Base-by-base conservation (phyloP, 2,888 invertebrate genomes). In the Nomada fucata region DNA sequence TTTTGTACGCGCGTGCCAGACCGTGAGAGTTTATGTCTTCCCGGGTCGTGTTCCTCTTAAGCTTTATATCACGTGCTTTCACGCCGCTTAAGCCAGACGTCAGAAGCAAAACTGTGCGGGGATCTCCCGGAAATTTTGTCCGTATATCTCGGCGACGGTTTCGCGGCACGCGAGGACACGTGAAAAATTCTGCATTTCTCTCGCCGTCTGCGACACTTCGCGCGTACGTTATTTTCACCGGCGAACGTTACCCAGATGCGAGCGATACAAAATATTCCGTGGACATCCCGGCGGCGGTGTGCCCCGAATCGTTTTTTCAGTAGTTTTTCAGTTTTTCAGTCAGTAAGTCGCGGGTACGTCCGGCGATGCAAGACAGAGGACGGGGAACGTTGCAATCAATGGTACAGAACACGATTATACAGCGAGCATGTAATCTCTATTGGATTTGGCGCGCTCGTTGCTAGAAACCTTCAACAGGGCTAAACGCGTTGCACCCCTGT, bases 1-100 rank as follows among this genome's bases (percentile, higher is more conserved):
- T 85, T 84, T 85, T 84, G 85, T 78, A 59, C 76, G 72, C 55
- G 61, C 55, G 83, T 83, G 76, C 26, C 52, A 63, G 69, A 80
- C 67, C 83, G 71, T 74, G 76, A 75, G 60, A 83, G 79, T 83
- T 80, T 80, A 80, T 75, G 68, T 67, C 50, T 72, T 74, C n/a
- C 13, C 60, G 47, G 68, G 15, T 50, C 59, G 50, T 50, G 79
- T 42, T 76, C 29, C 68, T 10, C 55, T 2, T 20, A 59, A 61
- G 26, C 77, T 59, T 80, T 79, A 64, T 75, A 72, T 79, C 75
- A 69, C 47, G 57, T 52, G 82, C 60, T 76, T 64, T 77, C 77
- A 50, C 36, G 74, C 55, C 36, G 20, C 55, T 52, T 36, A 55
- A 69, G 70, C 57, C 42, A 26, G 50, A 47, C 69, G 70, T 75